phyloP scores from a whole-genome alignment of 2,113 vertebrate genomes.

The Megaceryle torquata region DNA sequence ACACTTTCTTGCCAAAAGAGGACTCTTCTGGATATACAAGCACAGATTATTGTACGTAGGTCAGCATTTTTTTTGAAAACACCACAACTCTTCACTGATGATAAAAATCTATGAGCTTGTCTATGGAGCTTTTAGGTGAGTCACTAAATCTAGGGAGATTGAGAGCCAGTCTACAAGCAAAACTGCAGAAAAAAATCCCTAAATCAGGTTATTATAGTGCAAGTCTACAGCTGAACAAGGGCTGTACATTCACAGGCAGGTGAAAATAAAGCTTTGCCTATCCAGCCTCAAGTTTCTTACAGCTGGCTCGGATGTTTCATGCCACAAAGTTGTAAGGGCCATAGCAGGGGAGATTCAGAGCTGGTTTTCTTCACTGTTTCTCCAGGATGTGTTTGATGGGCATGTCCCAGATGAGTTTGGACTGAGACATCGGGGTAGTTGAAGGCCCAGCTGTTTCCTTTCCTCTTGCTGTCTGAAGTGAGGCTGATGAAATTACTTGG shows the following conservation, averaged over 20 bases:
- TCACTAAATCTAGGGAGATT: not conserved
- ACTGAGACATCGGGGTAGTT: not conserved
- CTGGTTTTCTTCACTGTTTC: not conserved
- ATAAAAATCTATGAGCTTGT: not conserved
- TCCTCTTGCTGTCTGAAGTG: not conserved
- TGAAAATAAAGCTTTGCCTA: not conserved
- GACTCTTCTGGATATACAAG: not conserved
- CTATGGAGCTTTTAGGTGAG: not conserved
- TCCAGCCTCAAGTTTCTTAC: not conserved
- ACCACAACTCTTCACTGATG: not conserved
- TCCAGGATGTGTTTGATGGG: not conserved
- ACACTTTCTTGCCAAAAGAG: not conserved
- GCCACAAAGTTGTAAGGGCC: not conserved
- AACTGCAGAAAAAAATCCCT: not conserved
- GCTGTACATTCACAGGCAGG: not conserved
- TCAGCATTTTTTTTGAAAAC: not conserved
- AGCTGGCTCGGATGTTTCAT: not conserved
- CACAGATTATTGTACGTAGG: not conserved
- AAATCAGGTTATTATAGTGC: not conserved
- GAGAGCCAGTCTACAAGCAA: not conserved
- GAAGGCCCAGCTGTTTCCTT: not conserved
- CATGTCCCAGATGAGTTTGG: not conserved
- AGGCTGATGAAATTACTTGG: not conserved
- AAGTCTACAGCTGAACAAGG: not conserved
- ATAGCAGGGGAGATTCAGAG: not conserved